Conservation (phyloP, 1,140 invertebrate species). For the Euglossa dilemma region DNA sequence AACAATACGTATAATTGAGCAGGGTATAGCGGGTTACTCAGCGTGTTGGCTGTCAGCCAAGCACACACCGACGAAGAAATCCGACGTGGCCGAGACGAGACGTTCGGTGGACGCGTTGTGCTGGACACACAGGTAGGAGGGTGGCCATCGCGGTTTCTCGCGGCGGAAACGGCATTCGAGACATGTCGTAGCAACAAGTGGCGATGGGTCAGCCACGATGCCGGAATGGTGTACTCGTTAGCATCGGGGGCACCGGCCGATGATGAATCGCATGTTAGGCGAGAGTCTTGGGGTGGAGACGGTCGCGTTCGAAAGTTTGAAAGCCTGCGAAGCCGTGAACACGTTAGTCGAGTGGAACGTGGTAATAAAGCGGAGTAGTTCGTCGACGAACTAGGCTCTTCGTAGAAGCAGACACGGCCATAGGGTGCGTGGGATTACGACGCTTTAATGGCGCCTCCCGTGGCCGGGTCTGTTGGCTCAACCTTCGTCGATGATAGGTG, state of each 20-base stretch:
- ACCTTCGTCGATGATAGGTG: too few species aligned
- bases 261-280: slow-evolving; percentile 57
- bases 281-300: slow-evolving; percentile 3
- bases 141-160: slow-evolving; percentile 29
- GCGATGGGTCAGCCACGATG: slow-evolving; percentile 27
- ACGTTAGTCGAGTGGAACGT: not conserved
- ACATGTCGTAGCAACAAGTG: slow-evolving; percentile 63
- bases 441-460: not conserved
- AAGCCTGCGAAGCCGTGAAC: slow-evolving; percentile 19
- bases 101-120: not conserved
- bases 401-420: not conserved
- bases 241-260: slow-evolving; percentile 2
- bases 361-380: slow-evolving; percentile 65
- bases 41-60: slow-evolving; percentile 6
- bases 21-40: slow-evolving; percentile 3
- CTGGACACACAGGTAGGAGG: slow-evolving; percentile 29
- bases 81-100: not conserved
- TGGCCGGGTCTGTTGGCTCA: too few species aligned
- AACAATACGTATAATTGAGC: slow-evolving; percentile 50
- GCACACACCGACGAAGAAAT: slow-evolving; percentile 2
- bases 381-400: slow-evolving; percentile 42
- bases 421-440: not conserved
- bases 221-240: slow-evolving; percentile 57
- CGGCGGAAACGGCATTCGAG: slow-evolving; percentile 39
- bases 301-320: slow-evolving; percentile 55